A percentile compares a stretch with the other conserved stretches of the same genome.
Conservation (phyloP, 2,113 vertebrate genomes). For the Ardeotis arabs region DNA sequence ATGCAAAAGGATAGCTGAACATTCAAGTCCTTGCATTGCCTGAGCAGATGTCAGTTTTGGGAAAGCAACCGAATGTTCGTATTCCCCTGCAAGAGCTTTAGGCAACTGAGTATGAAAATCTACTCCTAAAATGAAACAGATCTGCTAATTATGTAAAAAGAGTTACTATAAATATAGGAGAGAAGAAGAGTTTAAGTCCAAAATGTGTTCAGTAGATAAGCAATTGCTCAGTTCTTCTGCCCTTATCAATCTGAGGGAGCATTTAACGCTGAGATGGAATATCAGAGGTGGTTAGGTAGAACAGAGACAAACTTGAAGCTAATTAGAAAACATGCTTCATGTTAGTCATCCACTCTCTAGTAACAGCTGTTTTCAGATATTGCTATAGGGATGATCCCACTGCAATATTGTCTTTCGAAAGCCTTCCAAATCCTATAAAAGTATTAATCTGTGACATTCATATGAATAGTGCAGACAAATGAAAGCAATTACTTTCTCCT, state of each 20-base stretch:
- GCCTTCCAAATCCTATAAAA: conserved; percentile 51
- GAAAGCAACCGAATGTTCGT: neutral
- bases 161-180: conserved; percentile 6
- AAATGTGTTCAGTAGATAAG: neutral
- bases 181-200: neutral
- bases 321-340: conserved; percentile 30
- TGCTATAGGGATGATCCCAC: conserved; percentile 49
- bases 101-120: conserved; percentile 33
- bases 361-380: conserved; percentile 52
- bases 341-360: neutral
- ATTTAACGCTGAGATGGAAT: conserved; percentile 6
- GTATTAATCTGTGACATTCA: conserved; percentile 27
- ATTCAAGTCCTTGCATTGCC: neutral
- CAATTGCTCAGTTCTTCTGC: conserved; percentile 3
- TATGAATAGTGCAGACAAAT: conserved; percentile 7
- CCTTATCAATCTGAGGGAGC: conserved; percentile 2
- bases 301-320: conserved; percentile 10
- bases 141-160: conserved; percentile 21
- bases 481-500: conserved; percentile 43
- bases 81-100: conserved; percentile 21
- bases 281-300: conserved; percentile 18
- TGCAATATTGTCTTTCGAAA: conserved; percentile 41
- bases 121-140: conserved; percentile 11
- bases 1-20: neutral
- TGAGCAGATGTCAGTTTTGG: neutral